Percentiles rank a stretch among this genome's conserved stretches.
These are phyloP conservation scores for Tetrapedia diversipes DNA, from an alignment of 2,888 invertebrate species.

Conservation along the genomic window DNA sequence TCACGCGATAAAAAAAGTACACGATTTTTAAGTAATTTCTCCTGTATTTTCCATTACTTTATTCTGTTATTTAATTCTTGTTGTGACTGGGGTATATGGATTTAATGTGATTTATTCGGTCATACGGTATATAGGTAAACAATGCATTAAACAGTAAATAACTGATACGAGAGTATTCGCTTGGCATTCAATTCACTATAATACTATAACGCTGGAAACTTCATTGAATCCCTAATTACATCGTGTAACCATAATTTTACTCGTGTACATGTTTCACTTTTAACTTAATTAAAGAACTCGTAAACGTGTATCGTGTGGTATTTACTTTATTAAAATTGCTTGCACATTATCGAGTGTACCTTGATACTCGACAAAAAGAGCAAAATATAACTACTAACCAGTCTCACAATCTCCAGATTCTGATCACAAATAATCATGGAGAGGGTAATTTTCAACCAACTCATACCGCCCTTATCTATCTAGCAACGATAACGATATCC, in stretches of 20 bases:
- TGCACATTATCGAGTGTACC: neutral
- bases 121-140: neutral
- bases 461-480: neutral
- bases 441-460: neutral
- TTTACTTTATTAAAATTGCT: neutral
- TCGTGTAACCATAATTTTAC: neutral
- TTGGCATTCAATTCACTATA: neutral
- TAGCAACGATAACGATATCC: constrained; percentile 17
- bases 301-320: too few relatives aligned
- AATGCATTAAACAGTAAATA: neutral
- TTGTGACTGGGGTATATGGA: too few relatives aligned
- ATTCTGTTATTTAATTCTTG: too few relatives aligned
- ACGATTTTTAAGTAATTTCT: too few relatives aligned
- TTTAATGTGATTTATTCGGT: too few relatives aligned
- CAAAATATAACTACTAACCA: neutral
- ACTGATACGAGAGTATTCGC: neutral
- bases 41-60: too few relatives aligned
- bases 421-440: neutral
- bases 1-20: too few relatives aligned
- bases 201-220: neutral
- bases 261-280: neutral
- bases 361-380: too few relatives aligned
- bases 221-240: neutral
- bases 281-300: neutral
- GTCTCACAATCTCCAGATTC: neutral